These are phyloP conservation scores for Phylloscopus trochilus DNA, from an alignment of 2,113 vertebrate genomes.

Conservation along the genomic window DNA sequence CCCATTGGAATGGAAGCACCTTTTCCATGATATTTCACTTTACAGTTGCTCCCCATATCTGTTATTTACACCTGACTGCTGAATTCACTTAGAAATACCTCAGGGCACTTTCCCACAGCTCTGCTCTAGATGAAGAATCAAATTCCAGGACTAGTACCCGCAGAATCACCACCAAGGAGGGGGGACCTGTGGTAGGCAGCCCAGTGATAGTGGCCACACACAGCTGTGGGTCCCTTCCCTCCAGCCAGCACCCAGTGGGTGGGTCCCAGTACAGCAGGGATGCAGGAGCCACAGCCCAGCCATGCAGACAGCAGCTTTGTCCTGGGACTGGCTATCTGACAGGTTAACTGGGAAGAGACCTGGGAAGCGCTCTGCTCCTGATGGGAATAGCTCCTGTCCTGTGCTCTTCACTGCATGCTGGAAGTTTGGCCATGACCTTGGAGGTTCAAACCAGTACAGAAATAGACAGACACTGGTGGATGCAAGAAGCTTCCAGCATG, in stretches of 20 bases:
- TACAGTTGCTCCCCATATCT: not conserved
- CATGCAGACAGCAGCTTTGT: fast-evolving
- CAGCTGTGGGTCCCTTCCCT: not conserved
- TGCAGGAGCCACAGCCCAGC: not conserved
- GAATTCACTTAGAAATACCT: not conserved
- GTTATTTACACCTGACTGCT: not conserved
- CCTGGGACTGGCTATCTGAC: not conserved
- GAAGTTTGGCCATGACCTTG: not conserved
- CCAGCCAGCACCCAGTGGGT: no score
- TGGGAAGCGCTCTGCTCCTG: not conserved
- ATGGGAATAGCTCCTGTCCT: not conserved
- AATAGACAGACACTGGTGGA: fast-evolving
- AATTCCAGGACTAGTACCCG: not conserved
- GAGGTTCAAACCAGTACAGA: not conserved
- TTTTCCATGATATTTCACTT: not conserved
- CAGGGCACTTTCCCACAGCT: not conserved
- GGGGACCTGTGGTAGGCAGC: not conserved
- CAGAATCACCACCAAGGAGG: not conserved
- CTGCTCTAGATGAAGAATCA: not conserved
- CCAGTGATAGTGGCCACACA: not conserved
- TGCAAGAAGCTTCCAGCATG: not conserved
- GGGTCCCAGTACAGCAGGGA: not conserved
- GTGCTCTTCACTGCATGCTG: not conserved
- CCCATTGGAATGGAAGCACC: not conserved
- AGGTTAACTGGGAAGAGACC: not conserved